Evolutionary conservation across 2,797 vertebrate species (phyloP), one percentile per base, ranked within the genome.

Genomic region (Platyrinchus mystaceus): DNA sequence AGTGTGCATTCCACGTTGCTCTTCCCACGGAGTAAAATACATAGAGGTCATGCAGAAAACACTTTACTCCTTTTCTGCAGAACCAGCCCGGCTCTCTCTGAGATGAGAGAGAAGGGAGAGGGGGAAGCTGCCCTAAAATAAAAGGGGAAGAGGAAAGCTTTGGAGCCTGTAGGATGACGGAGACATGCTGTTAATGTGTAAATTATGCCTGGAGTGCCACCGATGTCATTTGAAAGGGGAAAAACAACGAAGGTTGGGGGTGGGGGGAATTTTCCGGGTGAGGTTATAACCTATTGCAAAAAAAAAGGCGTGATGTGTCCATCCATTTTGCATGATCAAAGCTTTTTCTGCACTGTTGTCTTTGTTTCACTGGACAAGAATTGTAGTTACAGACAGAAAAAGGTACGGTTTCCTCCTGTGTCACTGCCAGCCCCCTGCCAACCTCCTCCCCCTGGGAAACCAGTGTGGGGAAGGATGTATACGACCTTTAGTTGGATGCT

Each of bases 11-110:
- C 88, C 97, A 95, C 90, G 47, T 32, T 95, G 93, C 60, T 83
- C 94, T 94, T 93, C 74, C 89, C 36, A 22, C 24, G 75, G 95
- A 96, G 95, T 84, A 73, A 90, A 95, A 97, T 84, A 19, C 93
- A 80, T 97, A 97, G 96, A 98, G 98, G 98, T 98, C 97, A 97
- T 20, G 50, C 55, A 93, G 96, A 85, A 97, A 97, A 89, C 92
- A 96, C 91, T 95, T 96, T 16, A 36, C 77, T 91, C 78, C 83
- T 95, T 92, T 52, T 53, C 93, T 64, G 28, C 68, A 8, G 21
- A 76, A 80, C 87, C 71, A 71, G 91, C 73, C 32, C 22, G 94
- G 76, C 93, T 95, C 41, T 27, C 93, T 68, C 74, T 46, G 88
- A 83, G 84, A 28, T 11, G 81, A 92, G 91, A 92, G 91, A 90